These are phyloP conservation scores for Dynastes tityus DNA, from an alignment of 2,888 invertebrate genomes.

Conservation along the genomic window DNA sequence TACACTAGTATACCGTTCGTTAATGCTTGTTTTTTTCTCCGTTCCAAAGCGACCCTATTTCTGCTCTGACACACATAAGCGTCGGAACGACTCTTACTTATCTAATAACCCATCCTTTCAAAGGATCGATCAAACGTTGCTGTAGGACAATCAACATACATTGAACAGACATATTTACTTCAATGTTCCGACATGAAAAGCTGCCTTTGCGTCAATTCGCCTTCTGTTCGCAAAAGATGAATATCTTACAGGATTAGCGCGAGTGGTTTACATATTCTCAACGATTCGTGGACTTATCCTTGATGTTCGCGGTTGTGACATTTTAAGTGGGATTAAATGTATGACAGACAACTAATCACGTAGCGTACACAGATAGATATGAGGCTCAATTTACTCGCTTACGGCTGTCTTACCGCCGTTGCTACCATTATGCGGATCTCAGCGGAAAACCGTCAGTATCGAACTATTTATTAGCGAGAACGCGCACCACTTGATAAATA, in stretches of 20 bases:
- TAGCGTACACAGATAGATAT: background rate
- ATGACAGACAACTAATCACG: slow-evolving; percentile 3
- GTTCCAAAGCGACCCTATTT: no score
- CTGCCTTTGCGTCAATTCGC: background rate
- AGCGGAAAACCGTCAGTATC: slow-evolving; percentile 32
- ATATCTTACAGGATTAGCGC: background rate
- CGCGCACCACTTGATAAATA: slow-evolving; percentile 42
- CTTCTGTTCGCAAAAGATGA: background rate
- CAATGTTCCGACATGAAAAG: background rate
- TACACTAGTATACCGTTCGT: no score
- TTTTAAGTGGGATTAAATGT: slow-evolving; percentile 9
- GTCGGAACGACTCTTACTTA: no score
- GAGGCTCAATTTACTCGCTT: background rate
- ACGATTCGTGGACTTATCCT: background rate
- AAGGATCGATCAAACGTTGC: no score
- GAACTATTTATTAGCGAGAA: slow-evolving; percentile 45
- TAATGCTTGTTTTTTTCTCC: no score
- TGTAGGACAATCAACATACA: no score
- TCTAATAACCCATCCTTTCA: no score
- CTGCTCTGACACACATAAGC: no score
- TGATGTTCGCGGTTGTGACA: background rate
- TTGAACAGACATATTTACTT: no score
- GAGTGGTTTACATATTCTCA: background rate
- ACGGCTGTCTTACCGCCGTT: background rate
- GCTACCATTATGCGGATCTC: slow-evolving; percentile 16